Base-by-base conservation (phyloP, 2,113 vertebrate genomes). In the Struthio camelus region DNA sequence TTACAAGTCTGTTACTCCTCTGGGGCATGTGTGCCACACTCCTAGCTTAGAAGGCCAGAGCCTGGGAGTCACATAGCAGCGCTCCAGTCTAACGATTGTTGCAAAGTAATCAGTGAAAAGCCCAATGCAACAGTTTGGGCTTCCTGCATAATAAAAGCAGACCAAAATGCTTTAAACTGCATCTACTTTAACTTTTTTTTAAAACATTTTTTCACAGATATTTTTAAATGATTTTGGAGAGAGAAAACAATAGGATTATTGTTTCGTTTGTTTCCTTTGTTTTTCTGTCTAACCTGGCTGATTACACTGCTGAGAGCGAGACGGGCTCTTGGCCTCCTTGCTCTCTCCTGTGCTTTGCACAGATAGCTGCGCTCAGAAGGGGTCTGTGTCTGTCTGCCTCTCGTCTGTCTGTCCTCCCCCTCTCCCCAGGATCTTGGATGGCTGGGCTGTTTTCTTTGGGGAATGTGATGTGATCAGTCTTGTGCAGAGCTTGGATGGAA, bases 1-100 rank as follows among this genome's bases (percentile, higher is more conserved):
- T 38, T 50, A 19, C 0, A 3, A n/a, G 2, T 25, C 9, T 6
- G 54, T 11, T 23, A 3, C 0, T 6, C 42, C 1, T 1, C 50
- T 50, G 9, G 13, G 12, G 23, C 16, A 32, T 84, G 22, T 0
- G 0, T 59, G 46, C 27, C 46, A 36, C 25, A 6, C 9, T 18
- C 59, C 66, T 51, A 71, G n/a, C 59, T 40, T 8, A 38, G 59
- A 76, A 16, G 65, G 25, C 13, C 18, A 9, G 71, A n/a, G 5
- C 11, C 24, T 6, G 34, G 46, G 27, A 36, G 18, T 15, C 1
- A 0, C 14, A 66, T 5, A 27, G 50, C 61, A 38, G 25, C 56
- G 36, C 6, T 81, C 61, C 79, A 10, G 2, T 30, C 64, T 64
- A 48, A 58, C n/a, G 15, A 19, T 36, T 65, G 24, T 30, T 71